A percentile compares a stretch with the other conserved stretches of the same genome.
Evolutionary conservation across 2,888 invertebrate genomes (phyloP).

Genomic region (Deroplatys truncata): DNA sequence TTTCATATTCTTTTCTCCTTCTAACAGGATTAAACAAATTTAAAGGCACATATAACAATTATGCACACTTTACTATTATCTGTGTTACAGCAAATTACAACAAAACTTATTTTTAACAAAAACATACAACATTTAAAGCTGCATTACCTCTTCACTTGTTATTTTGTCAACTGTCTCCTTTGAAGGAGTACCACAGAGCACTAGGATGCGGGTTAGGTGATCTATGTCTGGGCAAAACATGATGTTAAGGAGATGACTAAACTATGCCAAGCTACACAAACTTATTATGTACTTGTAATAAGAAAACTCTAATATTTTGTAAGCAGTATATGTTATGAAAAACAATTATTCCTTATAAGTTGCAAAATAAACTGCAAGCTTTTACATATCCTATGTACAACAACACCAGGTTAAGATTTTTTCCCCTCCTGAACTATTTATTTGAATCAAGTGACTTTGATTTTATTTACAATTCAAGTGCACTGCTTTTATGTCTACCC

Average conservation of each 20-base stretch:
- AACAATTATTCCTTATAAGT: not conserved
- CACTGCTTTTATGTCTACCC: too few species aligned
- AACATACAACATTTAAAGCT: not conserved
- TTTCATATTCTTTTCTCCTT: too few species aligned
- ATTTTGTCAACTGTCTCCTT: constrained; percentile 80
- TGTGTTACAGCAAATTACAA: not conserved
- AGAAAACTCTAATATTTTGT: not conserved
- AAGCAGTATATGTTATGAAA: not conserved
- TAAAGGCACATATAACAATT: not conserved
- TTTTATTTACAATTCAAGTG: too few species aligned
- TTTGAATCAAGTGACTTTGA: too few species aligned
- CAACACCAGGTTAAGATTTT: too few species aligned
- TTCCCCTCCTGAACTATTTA: too few species aligned
- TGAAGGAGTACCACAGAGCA: constrained; percentile 80
- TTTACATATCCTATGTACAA: too few species aligned
- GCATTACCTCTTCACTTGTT: constrained; percentile 77
- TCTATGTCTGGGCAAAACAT: constrained; percentile 68
- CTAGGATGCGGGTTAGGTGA: constrained; percentile 83
- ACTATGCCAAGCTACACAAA: not conserved
- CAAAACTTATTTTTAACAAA: not conserved
- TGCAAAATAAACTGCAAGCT: not conserved
- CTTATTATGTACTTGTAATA: not conserved
- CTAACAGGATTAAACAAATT: too few species aligned
- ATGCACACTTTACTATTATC: not conserved
- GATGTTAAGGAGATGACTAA: constrained; percentile 16